Evolutionary conservation across 2,113 vertebrate genomes (phyloP).

Genomic region (Ptychochromis oligacanthus): DNA sequence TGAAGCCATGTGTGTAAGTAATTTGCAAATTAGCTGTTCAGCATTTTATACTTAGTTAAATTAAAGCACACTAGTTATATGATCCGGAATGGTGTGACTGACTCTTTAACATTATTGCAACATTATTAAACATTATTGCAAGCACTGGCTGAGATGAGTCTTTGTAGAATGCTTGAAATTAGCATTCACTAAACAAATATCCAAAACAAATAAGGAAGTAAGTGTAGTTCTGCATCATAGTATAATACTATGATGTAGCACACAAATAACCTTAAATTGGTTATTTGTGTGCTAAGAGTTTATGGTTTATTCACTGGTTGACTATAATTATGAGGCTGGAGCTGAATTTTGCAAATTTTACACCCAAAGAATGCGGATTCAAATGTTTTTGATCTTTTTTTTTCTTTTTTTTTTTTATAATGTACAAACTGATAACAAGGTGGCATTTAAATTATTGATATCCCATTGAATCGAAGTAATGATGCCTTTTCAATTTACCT

Average conservation of each 20-base stretch:
- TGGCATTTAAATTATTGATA: background rate
- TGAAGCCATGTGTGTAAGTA: background rate
- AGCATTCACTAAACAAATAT: background rate
- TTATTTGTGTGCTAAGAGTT: background rate
- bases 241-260: too few species aligned
- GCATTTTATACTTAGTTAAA: background rate
- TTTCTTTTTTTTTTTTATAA: background rate
- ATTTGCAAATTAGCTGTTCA: background rate
- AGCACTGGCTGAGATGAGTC: too few species aligned
- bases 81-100: background rate
- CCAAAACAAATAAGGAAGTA: background rate
- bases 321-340: background rate
- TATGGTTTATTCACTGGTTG: background rate
- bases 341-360: background rate
- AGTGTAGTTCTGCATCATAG: background rate
- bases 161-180: too few species aligned
- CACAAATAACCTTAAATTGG: too few species aligned
- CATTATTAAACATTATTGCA: background rate
- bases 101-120: background rate
- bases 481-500: slow-evolving; percentile 8
- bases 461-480: background rate
- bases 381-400: background rate
- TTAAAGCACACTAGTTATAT: background rate
- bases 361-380: background rate
- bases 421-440: background rate